Percentiles rank a stretch among this genome's conserved stretches.
phyloP scores from a whole-genome alignment of 2,113 vertebrate genomes.

The Mionectes macconnelli region DNA sequence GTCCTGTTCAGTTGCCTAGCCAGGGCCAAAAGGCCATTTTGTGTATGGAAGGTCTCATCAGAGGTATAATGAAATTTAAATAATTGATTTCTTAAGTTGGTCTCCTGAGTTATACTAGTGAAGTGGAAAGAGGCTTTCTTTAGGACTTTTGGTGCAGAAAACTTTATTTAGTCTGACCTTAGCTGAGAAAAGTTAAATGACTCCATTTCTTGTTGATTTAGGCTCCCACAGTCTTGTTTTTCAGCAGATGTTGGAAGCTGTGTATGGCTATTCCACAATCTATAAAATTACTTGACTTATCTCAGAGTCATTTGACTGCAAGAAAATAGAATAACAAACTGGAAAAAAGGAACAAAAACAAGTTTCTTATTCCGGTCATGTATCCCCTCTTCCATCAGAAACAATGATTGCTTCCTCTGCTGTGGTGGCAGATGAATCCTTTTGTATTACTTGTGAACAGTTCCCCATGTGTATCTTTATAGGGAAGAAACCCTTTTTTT shows the following conservation, averaged over 20 bases:
- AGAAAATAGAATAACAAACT: not conserved
- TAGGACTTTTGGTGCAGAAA: not conserved
- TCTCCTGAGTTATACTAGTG: not conserved
- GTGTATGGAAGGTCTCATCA: not conserved
- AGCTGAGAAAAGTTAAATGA: not conserved
- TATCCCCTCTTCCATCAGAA: not conserved
- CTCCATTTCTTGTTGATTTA: not conserved
- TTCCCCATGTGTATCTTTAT: not conserved
- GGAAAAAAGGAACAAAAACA: not conserved
- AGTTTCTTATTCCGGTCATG: not conserved
- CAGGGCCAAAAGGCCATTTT: not conserved
- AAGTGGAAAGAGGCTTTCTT: not conserved
- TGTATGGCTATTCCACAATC: not conserved
- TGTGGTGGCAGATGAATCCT: not conserved
- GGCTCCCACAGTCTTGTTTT: not conserved
- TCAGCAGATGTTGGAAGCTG: not conserved
- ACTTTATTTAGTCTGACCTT: not conserved
- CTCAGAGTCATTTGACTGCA: not conserved
- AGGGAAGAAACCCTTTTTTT: not conserved
- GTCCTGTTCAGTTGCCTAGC: not conserved
- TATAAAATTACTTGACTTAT: not conserved
- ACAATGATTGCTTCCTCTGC: not conserved
- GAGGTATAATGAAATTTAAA: not conserved
- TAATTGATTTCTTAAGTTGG: not conserved
- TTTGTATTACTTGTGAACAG: not conserved